A percentile compares a stretch with the other conserved stretches of the same genome.
phyloP scores from a whole-genome alignment of 2,797 vertebrate genomes.

The Rhinichthys osculus region DNA sequence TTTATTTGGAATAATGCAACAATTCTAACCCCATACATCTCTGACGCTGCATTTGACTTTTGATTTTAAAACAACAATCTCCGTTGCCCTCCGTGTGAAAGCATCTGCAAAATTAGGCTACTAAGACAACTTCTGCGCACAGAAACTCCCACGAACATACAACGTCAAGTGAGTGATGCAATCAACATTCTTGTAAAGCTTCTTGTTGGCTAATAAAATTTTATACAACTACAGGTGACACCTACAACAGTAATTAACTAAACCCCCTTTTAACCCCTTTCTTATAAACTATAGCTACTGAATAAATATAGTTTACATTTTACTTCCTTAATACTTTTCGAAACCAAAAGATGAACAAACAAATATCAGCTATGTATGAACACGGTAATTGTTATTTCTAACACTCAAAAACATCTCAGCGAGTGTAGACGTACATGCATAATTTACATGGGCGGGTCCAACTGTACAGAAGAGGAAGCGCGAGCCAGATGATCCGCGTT shows the following conservation, averaged over 20 bases:
- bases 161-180: too few species aligned
- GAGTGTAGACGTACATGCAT: not conserved
- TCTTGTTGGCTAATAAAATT: not conserved
- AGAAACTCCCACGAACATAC: not conserved
- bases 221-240: not conserved
- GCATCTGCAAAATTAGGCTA: not conserved
- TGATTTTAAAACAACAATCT: not conserved
- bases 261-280: not conserved
- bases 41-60: not conserved
- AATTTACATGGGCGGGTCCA: constrained; percentile 43
- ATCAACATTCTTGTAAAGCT: not conserved
- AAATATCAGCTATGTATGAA: not conserved
- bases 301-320: not conserved
- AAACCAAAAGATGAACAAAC: not conserved
- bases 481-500: not conserved
- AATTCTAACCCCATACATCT: too few species aligned
- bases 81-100: too few species aligned
- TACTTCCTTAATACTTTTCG: not conserved
- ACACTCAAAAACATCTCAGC: not conserved
- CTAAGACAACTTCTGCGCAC: not conserved
- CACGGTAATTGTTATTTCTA: not conserved
- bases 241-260: not conserved
- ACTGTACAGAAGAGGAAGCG: constrained; percentile 45
- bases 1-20: too few species aligned
- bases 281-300: not conserved